Percentiles rank a stretch among this genome's conserved stretches.
These are phyloP conservation scores for Polia nebulosa DNA, from an alignment of 2,888 invertebrate species.

Conservation along the genomic window DNA sequence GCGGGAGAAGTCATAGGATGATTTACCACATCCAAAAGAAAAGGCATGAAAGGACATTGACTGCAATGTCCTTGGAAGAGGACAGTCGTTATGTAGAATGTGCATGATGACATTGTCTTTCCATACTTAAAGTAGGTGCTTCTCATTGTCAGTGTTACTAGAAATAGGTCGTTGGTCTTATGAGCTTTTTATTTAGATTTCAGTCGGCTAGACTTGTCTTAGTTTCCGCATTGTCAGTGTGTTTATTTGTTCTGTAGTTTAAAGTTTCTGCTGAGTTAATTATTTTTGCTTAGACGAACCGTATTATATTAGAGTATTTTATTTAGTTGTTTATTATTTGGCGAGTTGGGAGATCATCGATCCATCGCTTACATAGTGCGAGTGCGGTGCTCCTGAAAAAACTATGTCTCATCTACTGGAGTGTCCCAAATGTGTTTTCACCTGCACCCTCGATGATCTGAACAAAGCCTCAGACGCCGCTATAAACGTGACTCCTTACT, in stretches of 20 bases:
- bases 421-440: too few relatives aligned
- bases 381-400: too few relatives aligned
- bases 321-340: too few relatives aligned
- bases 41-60: neutral
- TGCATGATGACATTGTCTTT: constrained; percentile 26
- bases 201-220: constrained; percentile 27
- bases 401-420: too few relatives aligned
- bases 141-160: constrained; percentile 44
- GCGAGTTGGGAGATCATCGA: too few relatives aligned
- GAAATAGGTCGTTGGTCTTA: constrained; percentile 40
- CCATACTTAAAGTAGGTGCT: constrained; percentile 14
- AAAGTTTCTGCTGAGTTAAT: neutral
- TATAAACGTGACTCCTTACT: too few relatives aligned
- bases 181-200: constrained; percentile 51
- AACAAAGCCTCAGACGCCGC: too few relatives aligned
- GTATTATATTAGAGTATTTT: too few relatives aligned
- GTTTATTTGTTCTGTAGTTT: constrained; percentile 16
- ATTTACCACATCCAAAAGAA: too few relatives aligned
- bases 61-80: constrained; percentile 15
- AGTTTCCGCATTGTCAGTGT: constrained; percentile 23
- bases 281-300: neutral
- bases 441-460: too few relatives aligned
- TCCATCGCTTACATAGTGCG: too few relatives aligned
- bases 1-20: too few relatives aligned
- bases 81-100: constrained; percentile 3